Conservation (phyloP, 2,888 invertebrate genomes). For the Drosophila lacicola region DNA sequence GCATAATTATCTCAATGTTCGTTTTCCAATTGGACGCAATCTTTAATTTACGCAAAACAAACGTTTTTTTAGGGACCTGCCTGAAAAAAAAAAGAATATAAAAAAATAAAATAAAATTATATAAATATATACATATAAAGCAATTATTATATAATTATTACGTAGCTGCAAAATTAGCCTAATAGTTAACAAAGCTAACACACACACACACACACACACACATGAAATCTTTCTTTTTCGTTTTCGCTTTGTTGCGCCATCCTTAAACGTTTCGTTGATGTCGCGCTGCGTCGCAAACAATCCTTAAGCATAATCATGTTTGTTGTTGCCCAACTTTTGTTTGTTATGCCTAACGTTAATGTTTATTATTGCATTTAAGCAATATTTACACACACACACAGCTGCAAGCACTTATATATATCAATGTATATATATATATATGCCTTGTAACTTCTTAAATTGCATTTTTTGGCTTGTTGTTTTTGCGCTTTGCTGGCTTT, state of each 20-base stretch:
- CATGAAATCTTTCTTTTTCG: conserved; percentile 13
- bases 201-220: conserved; percentile 8
- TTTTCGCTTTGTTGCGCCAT: conserved; percentile 44
- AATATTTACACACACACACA: conserved; percentile 26
- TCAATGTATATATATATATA: conserved; percentile 6
- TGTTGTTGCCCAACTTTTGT: conserved; percentile 45
- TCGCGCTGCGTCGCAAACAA: conserved; percentile 17
- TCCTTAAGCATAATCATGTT: conserved; percentile 27
- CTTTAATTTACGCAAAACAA: neutral
- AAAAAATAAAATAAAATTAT: conserved; percentile 5
- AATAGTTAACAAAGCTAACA: conserved; percentile 43
- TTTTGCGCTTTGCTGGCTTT: neutral
- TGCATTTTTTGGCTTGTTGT: conserved; percentile 12
- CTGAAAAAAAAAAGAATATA: conserved; percentile 22
- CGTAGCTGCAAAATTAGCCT: conserved; percentile 52
- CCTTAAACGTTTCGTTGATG: conserved; percentile 44
- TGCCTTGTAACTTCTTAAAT: neutral
- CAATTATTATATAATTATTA: conserved; percentile 28
- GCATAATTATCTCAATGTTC: conserved; percentile 15
- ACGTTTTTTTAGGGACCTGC: conserved; percentile 24
- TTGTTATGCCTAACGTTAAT: conserved; percentile 57
- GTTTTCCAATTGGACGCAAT: conserved; percentile 5
- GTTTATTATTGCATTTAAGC: conserved; percentile 46
- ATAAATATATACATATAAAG: conserved; percentile 11
- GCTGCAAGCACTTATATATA: conserved; percentile 11